Base-by-base conservation (phyloP, 2,113 vertebrate genomes). In the Cololabis saira region DNA sequence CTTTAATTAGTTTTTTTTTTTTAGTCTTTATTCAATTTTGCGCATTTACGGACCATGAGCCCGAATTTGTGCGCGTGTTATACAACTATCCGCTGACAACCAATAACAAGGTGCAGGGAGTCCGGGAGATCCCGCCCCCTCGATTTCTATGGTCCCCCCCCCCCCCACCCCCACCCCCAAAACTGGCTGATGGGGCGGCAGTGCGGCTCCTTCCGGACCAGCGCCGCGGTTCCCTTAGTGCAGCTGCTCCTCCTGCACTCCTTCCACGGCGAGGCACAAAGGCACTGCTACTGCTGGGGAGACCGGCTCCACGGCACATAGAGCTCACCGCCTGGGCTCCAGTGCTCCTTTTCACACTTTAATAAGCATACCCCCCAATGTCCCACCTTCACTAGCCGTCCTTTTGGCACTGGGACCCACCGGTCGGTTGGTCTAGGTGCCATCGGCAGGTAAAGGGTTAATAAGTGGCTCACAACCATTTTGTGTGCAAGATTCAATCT, bases 41-140 rank as follows among this genome's bases (percentile, higher is more conserved):
- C 83, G 80, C 81, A 88, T 55, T 75, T 80, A 77, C 74, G 75
- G 76, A 91, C 88, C 90, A 87, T 84, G 75, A 87, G 72, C 54
- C 79, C 59, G 76, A 81, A 64, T 63, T 44, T 69, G 19, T 72
- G 37, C 65, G 61, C 62, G 54, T 2, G 43, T 81, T 83, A 80
- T 24, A 82, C 80, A 76, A 79, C 49, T 8, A 24, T 13, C 14
- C 9, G 16, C 14, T 58, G 40, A 19, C 51, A 71, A 71, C 89
- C 89, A 90, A 90, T 90, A 17, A 65, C 30, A 74, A 62, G 50
- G 47, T 74, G 73, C 48, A 1, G 53, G 17, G 12, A 57, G 44
- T 40, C 17, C 2, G 9, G 12, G 4, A 81, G 54, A 73, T 40
- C 81, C 84, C 84, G 79, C 89, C 87, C 82, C 84, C 78, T 41